phyloP scores from a whole-genome alignment of 1,140 invertebrate genomes.

The Bombus difficillimus region DNA sequence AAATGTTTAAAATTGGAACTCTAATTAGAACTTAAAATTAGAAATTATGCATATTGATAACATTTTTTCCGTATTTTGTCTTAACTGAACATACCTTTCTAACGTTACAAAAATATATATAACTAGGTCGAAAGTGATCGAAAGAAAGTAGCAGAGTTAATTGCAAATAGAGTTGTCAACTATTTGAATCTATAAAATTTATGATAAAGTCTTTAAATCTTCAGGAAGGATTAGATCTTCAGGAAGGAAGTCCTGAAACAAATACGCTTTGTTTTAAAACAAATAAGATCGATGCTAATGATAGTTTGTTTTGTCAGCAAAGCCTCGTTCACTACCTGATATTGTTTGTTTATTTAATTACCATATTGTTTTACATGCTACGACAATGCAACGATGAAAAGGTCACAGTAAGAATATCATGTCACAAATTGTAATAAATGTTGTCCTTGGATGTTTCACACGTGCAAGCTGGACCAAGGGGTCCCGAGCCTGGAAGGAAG shows the following conservation, averaged over 20 bases:
- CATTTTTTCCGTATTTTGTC: neutral
- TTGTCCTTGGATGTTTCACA: slow-evolving; percentile 32
- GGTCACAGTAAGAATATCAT: neutral
- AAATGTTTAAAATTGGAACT: no score
- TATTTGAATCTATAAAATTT: neutral
- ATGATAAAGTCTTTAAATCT: neutral
- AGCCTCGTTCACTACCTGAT: neutral
- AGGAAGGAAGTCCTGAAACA: neutral
- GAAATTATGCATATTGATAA: neutral
- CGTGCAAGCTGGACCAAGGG: slow-evolving; percentile 4
- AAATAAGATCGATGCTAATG: neutral
- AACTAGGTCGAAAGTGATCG: no score
- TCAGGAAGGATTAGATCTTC: neutral
- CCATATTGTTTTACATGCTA: slow-evolving; percentile 9
- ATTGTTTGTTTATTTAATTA: slow-evolving; percentile 34
- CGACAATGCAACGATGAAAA: neutral
- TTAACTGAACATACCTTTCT: neutral
- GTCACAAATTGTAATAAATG: slow-evolving; percentile 28
- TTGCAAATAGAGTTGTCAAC: no score
- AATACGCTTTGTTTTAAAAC: neutral
- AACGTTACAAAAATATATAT: neutral
- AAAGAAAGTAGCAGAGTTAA: no score
- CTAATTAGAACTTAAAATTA: neutral
- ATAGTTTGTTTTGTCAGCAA: neutral
- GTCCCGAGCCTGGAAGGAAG: slow-evolving; percentile 52